These are phyloP conservation scores for Danaus plexippus DNA, from an alignment of 1,140 invertebrate species.

Conservation along the genomic window DNA sequence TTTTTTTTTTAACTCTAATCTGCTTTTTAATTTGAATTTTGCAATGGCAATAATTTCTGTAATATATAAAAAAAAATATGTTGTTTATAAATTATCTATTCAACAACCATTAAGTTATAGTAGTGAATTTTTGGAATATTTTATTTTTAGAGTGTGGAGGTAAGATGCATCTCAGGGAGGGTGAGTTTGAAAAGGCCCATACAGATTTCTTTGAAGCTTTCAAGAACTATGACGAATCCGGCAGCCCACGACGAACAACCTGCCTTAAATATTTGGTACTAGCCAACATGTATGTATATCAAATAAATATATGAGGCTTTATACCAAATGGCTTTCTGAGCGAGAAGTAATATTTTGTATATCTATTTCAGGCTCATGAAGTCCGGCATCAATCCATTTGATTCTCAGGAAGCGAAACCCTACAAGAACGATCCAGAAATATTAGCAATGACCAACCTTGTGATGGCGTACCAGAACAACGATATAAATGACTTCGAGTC, in stretches of 20 bases:
- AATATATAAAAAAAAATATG: too few species aligned
- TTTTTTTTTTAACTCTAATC: too few species aligned
- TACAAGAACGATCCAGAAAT: constrained; percentile 99
- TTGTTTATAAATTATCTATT: too few species aligned
- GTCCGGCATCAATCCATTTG: constrained; percentile 99
- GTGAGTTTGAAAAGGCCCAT: constrained; percentile 98
- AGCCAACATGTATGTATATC: constrained; percentile 89
- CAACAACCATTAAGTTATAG: too few species aligned
- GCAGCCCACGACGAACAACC: constrained; percentile 96
- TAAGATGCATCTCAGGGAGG: constrained; percentile 99
- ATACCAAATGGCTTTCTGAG: too few species aligned
- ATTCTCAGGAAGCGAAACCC: constrained; percentile 99
- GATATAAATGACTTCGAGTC: constrained; percentile 99
- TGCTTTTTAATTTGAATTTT: too few species aligned
- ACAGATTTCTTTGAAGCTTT: constrained; percentile 99
- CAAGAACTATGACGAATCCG: constrained; percentile 99
- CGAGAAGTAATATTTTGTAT: constrained; percentile 2
- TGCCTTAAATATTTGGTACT: constrained; percentile 99
- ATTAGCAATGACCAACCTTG: constrained; percentile 98
- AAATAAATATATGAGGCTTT: neutral
- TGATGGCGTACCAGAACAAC: constrained; percentile 99
- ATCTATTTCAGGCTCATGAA: constrained; percentile 89
- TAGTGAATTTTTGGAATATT: too few species aligned
- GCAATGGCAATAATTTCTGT: too few species aligned
- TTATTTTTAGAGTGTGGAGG: constrained; percentile 93